Base-by-base conservation (phyloP, 2,113 vertebrate genomes). In the Oryzias celebensis region DNA sequence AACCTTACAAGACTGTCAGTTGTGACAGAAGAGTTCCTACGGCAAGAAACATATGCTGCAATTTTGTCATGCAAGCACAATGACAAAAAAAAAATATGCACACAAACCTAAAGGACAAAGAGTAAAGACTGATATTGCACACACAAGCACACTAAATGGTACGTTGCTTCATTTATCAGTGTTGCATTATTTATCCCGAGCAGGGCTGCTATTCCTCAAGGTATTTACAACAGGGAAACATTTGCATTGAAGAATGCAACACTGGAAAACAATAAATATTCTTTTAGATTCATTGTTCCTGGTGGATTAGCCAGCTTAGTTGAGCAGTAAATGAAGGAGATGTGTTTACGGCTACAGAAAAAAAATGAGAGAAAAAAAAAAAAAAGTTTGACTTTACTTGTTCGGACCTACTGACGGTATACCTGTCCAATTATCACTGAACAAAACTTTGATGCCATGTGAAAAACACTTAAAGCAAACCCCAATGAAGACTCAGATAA, bases 101-200 rank as follows among this genome's bases (percentile, higher is more conserved):
- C 62, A 68, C 72, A 59, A 22, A 4, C 60, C 61, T 26, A 5
- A 53, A 64, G 71, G 65, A 76, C 56, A 70, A 75, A 80, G 65
- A 65, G 64, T 61, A 78, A 71, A 45, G 59, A 74, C 61, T 69
- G 73, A 48, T 42, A 54, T 65, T 51, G 68, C 58, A 75, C 67
- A 36, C 43, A 24, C 67, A 55, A 41, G 44, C 56, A 59, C 4
- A 14, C 7, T 49, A 26, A 64, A 62, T n/a, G 18, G 5, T 31
- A 28, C 68, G 50, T 51, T 67, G 58, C 52, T 82, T 84, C 77
- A 86, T 88, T 84, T 80, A 87, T 83, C 81, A 78, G 57, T 52
- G 48, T 62, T 89, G 69, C 69, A 88, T 89, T 83, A 88, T 88
- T 82, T 79, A 88, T 86, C 71, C 78, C 75, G 57, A 41, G 66